These are phyloP conservation scores for Patiria miniata DNA, from an alignment of 35 echinoderm and acorn worm species.

Conservation along the genomic window DNA sequence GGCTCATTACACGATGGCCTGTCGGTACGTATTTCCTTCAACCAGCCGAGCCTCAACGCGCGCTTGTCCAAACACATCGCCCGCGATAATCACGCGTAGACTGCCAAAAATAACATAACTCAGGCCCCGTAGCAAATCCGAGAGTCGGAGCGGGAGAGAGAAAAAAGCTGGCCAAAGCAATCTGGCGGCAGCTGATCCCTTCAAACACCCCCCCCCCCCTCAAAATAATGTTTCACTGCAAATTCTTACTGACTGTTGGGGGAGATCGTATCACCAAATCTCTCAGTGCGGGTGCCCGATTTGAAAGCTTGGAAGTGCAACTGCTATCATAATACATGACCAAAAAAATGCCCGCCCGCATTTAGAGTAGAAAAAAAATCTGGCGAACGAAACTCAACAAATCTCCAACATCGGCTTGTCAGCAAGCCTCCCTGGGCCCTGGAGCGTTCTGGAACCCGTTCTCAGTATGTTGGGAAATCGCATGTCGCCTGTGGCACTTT, in stretches of 20 bases:
- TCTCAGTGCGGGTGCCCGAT: neutral
- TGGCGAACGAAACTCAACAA: neutral
- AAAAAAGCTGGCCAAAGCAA: neutral
- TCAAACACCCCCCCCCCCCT: too few relatives aligned
- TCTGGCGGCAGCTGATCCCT: too few relatives aligned
- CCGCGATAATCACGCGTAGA: slow-evolving; percentile 11
- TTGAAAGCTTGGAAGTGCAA: neutral
- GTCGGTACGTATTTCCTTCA: slow-evolving; percentile 8
- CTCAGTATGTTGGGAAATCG: neutral
- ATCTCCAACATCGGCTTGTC: neutral
- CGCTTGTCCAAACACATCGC: slow-evolving; percentile 16
- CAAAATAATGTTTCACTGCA: neutral
- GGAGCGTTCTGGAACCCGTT: slow-evolving; percentile 1
- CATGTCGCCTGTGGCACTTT: neutral
- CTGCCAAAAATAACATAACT: slow-evolving; percentile 8
- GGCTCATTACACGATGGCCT: slow-evolving; percentile 4
- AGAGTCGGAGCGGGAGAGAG: neutral
- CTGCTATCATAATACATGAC: neutral
- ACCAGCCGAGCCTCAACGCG: neutral
- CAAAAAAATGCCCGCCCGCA: neutral
- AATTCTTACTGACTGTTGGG: neutral
- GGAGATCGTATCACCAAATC: slow-evolving; percentile 15
- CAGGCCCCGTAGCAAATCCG: neutral
- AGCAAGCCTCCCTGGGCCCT: neutral
- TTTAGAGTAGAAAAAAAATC: neutral